phyloP scores from a whole-genome alignment of 2,797 vertebrate genomes.

The Triplophysa yarkandensis region DNA sequence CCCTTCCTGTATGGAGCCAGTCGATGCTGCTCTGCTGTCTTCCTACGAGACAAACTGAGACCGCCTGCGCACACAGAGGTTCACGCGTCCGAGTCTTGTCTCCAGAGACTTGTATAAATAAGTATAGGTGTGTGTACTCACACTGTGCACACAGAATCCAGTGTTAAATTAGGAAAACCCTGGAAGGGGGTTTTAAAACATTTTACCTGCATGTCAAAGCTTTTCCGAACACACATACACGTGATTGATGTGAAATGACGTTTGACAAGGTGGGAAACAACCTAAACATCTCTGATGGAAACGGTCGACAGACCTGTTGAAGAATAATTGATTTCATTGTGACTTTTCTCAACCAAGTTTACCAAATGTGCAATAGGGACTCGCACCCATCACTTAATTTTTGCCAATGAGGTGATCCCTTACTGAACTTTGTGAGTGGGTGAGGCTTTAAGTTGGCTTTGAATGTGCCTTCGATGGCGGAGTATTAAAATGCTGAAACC shows the following conservation, averaged over 20 bases:
- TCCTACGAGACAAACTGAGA: constrained; percentile 82
- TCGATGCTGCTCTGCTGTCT: constrained; percentile 84
- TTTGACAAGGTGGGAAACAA: not conserved
- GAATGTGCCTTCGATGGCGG: constrained; percentile 33
- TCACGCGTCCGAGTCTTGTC: constrained; percentile 32
- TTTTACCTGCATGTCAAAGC: constrained; percentile 32
- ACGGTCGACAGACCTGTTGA: not conserved
- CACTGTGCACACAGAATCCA: constrained; percentile 12
- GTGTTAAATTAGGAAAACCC: constrained; percentile 9
- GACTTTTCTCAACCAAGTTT: constrained; percentile 6
- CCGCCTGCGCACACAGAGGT: constrained; percentile 8
- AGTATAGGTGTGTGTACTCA: constrained; percentile 10
- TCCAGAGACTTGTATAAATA: constrained; percentile 9
- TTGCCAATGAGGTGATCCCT: constrained; percentile 25
- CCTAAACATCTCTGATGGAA: not conserved
- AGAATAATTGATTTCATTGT: constrained; percentile 15
- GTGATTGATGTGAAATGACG: constrained; percentile 18
- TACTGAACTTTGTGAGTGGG: not conserved
- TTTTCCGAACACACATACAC: constrained; percentile 15
- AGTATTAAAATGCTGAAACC: constrained; percentile 1
- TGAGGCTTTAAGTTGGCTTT: constrained; percentile 13
- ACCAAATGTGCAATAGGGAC: constrained; percentile 63
- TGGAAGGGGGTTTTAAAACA: not conserved
- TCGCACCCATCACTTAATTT: not conserved
- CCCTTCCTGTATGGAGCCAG: constrained; percentile 90